Evolutionary conservation across 2,888 invertebrate genomes (phyloP).

Genomic region (Coremacera marginata): DNA sequence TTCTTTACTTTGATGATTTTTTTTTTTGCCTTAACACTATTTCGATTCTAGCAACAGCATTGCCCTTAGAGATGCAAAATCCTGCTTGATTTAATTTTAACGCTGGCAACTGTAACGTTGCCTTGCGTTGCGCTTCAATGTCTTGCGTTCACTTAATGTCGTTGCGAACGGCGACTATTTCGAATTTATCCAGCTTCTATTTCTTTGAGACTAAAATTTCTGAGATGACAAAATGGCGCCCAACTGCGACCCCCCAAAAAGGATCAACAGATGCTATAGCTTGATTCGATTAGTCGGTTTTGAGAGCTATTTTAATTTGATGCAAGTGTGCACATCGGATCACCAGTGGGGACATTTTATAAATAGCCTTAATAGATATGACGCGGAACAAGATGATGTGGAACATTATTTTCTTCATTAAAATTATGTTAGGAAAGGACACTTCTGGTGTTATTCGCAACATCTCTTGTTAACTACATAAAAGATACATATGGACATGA

Average conservation of each 20-base stretch:
- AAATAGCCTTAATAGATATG: too few relatives aligned
- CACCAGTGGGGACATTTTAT: neutral
- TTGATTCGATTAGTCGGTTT: conserved; percentile 32
- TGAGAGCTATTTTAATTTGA: conserved; percentile 7
- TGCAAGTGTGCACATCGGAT: neutral
- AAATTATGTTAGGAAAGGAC: too few relatives aligned
- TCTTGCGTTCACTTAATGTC: neutral
- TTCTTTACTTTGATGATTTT: neutral
- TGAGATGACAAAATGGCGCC: conserved; percentile 34
- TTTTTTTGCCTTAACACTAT: neutral
- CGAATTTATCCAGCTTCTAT: neutral
- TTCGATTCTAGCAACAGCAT: neutral
- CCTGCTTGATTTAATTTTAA: conserved; percentile 32
- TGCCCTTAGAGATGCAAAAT: neutral
- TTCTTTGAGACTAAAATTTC: conserved; percentile 32
- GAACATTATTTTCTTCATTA: too few relatives aligned
- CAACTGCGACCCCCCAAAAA: conserved; percentile 20
- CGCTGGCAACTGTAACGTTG: conserved; percentile 5
- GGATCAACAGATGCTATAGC: conserved; percentile 7
- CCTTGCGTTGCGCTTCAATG: neutral
- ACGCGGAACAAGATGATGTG: too few relatives aligned
- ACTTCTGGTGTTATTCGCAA: too few relatives aligned
- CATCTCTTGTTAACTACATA: too few relatives aligned
- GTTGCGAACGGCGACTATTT: neutral
- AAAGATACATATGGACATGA: too few relatives aligned